These are phyloP conservation scores for Aphidoletes aphidimyza DNA, from an alignment of 2,888 invertebrate species.

Conservation along the genomic window DNA sequence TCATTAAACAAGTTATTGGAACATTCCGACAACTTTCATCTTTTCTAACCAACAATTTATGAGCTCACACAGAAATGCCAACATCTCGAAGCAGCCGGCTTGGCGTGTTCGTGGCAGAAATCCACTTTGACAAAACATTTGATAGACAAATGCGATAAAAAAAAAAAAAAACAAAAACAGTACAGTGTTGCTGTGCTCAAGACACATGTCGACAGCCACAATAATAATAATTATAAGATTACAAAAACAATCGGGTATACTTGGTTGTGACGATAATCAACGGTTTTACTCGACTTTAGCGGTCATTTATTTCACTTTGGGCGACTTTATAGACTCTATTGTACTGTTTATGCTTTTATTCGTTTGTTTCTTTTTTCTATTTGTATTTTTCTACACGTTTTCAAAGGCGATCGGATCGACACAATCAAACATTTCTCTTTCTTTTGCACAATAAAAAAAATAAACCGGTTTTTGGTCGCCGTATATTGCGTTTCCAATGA, in stretches of 20 bases:
- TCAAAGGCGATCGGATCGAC: not conserved
- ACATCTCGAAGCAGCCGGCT: too few species aligned
- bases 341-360: too few species aligned
- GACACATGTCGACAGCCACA: too few species aligned
- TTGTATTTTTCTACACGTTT: not conserved
- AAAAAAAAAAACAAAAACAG: not conserved
- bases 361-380: not conserved
- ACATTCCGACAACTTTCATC: slow-evolving; percentile 35
- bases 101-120: slow-evolving; percentile 13
- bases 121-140: not conserved
- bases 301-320: slow-evolving; percentile 49
- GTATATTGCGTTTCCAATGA: not conserved
- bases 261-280: not conserved
- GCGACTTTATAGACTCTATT: not conserved
- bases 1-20: slow-evolving; percentile 51
- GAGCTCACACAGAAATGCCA: not conserved
- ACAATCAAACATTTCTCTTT: slow-evolving; percentile 30
- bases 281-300: slow-evolving; percentile 23
- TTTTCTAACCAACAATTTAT: slow-evolving; percentile 35
- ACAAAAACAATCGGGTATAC: slow-evolving; percentile 23
- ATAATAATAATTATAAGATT: slow-evolving; percentile 2
- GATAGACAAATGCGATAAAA: slow-evolving; percentile 15
- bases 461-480: not conserved
- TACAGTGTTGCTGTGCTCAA: too few species aligned
- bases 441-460: too few species aligned